These are phyloP conservation scores for Troides oblongomaculatus DNA, from an alignment of 2,888 invertebrate species.

Conservation along the genomic window DNA sequence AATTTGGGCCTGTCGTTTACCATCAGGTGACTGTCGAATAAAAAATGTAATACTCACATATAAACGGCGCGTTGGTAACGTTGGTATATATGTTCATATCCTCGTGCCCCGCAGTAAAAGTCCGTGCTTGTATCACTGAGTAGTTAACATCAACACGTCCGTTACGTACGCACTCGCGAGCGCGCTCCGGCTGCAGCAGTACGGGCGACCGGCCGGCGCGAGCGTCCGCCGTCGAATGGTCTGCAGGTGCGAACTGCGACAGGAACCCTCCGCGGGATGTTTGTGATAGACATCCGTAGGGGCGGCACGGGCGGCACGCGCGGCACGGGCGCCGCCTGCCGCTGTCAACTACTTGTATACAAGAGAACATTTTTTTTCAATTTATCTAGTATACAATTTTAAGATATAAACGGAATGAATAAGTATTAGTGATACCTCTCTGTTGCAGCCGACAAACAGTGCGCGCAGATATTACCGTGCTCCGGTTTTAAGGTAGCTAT, in stretches of 20 bases:
- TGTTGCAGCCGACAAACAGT: too few species aligned
- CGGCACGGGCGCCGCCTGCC: conserved; percentile 1
- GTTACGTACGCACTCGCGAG: conserved; percentile 20
- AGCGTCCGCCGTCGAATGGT: conserved; percentile 22
- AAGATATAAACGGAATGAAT: too few species aligned
- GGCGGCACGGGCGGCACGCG: conserved; percentile 5
- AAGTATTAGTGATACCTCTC: too few species aligned
- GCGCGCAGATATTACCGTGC: too few species aligned
- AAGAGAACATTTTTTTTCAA: not conserved
- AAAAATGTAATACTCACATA: too few species aligned
- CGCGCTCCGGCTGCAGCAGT: not conserved
- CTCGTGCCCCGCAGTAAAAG: conserved; percentile 9
- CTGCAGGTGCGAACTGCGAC: conserved; percentile 24
- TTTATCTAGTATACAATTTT: too few species aligned
- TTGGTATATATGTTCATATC: conserved; percentile 6
- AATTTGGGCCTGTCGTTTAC: too few species aligned
- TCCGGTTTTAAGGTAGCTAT: too few species aligned
- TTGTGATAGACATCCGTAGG: conserved; percentile 11
- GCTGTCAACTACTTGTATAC: conserved; percentile 16
- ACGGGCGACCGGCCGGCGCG: conserved; percentile 15
- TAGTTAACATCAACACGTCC: conserved; percentile 24
- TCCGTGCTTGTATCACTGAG: conserved; percentile 22
- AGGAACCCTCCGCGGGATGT: conserved; percentile 5
- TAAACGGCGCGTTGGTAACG: too few species aligned
- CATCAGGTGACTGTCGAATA: too few species aligned